Base-by-base conservation (phyloP, 2,888 invertebrate species). In the Epinotia demarniana region DNA sequence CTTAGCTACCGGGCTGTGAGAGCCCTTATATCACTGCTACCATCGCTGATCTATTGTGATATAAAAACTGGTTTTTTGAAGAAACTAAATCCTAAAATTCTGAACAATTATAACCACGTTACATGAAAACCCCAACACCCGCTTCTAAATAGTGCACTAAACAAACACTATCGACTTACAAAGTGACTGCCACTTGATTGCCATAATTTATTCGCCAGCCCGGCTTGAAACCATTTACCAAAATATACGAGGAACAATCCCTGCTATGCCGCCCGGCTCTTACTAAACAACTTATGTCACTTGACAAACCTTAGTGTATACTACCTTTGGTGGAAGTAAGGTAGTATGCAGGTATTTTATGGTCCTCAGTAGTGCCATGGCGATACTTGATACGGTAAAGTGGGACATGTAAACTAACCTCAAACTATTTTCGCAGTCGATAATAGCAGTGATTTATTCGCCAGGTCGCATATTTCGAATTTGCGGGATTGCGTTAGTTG, bases 211-310 rank as follows among this genome's bases (percentile, higher is more conserved):
- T 78, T 77, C 72, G 70, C 75, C 55, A 79, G 79, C 78, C 78
- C 77, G 77, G 79, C 75, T 78, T 75, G 79, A 79, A 81, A 81
- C 81, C 80, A 80, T 81, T 84, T 82, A 81, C 80, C 79, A 76
- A 81, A 84, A 84, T 81, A 81, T 81, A 83, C 80, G 77, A 80
- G 80, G 77, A 82, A 82, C 80, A 80, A 79, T 80, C 79, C 79
- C 78, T 74, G 80, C 78, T 77, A 77, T 80, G 77, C 80, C 73
- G 77, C 77, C 46, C 5, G 27, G 27, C 12, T 66, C 33, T 18
- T 13, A 27, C 33, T 33, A 53, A 66, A 66, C 66, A 66, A 27
- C 66, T 27, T 53, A 66, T 66, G 4, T 49, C 9, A 53, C 11
- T 12, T 6, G 6, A 0, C 8, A 27, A 66, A 5, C 11, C 13